phyloP scores from a whole-genome alignment of 2,888 invertebrate species.

The Yponomeuta sedellus region DNA sequence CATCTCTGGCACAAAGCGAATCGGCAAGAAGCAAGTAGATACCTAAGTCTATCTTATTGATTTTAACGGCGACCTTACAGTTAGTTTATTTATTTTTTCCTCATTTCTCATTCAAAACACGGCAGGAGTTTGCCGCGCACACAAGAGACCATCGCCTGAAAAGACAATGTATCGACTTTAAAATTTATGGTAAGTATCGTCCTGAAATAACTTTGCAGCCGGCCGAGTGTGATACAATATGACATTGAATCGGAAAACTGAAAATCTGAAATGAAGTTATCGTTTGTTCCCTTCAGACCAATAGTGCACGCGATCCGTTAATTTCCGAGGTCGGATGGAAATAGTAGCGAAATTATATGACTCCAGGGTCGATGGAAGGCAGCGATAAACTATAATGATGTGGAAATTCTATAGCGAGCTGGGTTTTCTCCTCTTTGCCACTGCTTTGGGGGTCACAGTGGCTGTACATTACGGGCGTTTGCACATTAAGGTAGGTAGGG shows the following conservation, averaged over 20 bases:
- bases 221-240: not conserved
- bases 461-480: not conserved
- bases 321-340: slow-evolving; percentile 41
- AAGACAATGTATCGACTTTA: not conserved
- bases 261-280: slow-evolving; percentile 1
- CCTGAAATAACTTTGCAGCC: not conserved
- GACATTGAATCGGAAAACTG: slow-evolving; percentile 8
- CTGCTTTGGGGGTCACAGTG: not conserved
- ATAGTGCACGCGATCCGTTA: slow-evolving; percentile 51
- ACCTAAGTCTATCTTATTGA: not conserved
- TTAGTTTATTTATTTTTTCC: not conserved
- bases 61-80: not conserved
- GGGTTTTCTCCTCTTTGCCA: not conserved
- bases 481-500: no score
- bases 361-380: not conserved
- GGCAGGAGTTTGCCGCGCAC: not conserved
- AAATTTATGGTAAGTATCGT: not conserved
- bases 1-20: not conserved
- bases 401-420: not conserved
- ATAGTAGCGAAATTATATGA: slow-evolving; percentile 6
- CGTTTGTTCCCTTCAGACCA: not conserved
- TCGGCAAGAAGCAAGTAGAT: not conserved
- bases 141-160: not conserved
- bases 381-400: slow-evolving; percentile 1
- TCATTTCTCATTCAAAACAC: not conserved